A percentile compares a stretch with the other conserved stretches of the same genome.
These are phyloP conservation scores for Motacilla alba DNA, from an alignment of 2,113 vertebrate species.

Conservation along the genomic window DNA sequence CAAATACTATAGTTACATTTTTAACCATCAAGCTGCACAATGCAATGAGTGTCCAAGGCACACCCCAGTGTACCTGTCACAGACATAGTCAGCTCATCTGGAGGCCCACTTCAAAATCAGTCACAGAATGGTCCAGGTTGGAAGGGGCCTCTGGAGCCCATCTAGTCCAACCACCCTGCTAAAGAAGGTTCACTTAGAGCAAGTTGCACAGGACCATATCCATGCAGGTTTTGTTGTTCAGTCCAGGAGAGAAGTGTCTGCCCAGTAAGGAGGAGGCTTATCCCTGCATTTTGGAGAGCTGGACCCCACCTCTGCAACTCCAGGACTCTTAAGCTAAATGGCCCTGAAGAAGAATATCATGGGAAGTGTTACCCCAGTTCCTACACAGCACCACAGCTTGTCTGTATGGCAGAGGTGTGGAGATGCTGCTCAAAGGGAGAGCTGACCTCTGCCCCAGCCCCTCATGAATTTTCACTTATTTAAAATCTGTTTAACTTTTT, in stretches of 20 bases:
- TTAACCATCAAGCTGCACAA: not conserved
- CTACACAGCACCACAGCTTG: not conserved
- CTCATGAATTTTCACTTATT: not conserved
- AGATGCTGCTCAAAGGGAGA: not conserved
- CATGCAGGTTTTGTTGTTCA: not conserved
- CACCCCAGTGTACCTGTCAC: not conserved
- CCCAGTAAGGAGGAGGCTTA: not conserved
- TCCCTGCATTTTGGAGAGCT: not conserved
- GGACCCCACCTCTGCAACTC: not conserved
- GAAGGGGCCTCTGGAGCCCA: not conserved
- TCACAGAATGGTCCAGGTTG: not conserved
- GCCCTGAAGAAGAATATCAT: not conserved
- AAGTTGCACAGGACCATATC: not conserved
- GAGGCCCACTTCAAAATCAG: not conserved
- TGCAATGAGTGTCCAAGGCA: not conserved
- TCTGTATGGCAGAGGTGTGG: not conserved
- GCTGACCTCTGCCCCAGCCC: not conserved
- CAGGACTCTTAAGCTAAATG: not conserved
- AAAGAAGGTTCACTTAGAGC: not conserved
- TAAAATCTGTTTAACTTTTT: not conserved
- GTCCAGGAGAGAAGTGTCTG: not conserved
- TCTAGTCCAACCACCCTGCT: not conserved
- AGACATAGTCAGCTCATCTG: not conserved
- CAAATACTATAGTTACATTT: not conserved
- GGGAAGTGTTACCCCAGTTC: not conserved